Conservation (phyloP, 2,888 invertebrate genomes). For the Phyto melanocephala region DNA sequence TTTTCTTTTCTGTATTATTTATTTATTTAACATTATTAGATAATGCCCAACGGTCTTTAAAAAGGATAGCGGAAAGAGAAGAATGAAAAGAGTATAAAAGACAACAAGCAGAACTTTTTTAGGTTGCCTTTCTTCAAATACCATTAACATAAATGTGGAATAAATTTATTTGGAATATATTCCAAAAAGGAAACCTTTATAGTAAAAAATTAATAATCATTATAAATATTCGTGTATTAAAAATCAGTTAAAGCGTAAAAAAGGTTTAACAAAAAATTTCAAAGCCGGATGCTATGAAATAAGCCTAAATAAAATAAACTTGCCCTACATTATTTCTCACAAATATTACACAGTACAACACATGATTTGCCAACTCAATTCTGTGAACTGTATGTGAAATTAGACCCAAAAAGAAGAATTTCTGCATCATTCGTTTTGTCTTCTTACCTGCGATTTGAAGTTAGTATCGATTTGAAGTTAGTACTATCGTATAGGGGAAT, state of each 20-base stretch:
- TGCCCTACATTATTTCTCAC: not conserved
- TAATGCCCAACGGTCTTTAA: constrained; percentile 18
- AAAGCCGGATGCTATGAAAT: not conserved
- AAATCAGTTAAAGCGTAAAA: constrained; percentile 13
- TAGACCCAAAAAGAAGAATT: no score
- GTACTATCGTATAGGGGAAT: no score
- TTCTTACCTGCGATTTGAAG: no score
- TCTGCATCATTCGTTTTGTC: no score
- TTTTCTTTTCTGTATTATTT: not conserved
- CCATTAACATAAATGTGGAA: not conserved
- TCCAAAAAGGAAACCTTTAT: not conserved
- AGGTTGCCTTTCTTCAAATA: not conserved
- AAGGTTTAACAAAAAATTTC: not conserved
- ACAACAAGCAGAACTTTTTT: not conserved
- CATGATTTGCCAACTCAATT: no score
- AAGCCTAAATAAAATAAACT: not conserved
- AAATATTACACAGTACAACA: not conserved
- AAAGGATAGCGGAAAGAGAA: not conserved
- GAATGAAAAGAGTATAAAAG: not conserved
- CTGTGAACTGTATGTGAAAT: no score
- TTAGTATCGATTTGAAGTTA: no score
- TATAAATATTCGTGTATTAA: constrained; percentile 29
- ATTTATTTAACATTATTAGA: constrained; percentile 5
- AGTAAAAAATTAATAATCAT: constrained; percentile 13
- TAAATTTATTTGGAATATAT: not conserved